Evolutionary conservation across 2,888 invertebrate species (phyloP), one percentile per base, ranked within the genome.

Genomic region (Lampropteryx suffumata): DNA sequence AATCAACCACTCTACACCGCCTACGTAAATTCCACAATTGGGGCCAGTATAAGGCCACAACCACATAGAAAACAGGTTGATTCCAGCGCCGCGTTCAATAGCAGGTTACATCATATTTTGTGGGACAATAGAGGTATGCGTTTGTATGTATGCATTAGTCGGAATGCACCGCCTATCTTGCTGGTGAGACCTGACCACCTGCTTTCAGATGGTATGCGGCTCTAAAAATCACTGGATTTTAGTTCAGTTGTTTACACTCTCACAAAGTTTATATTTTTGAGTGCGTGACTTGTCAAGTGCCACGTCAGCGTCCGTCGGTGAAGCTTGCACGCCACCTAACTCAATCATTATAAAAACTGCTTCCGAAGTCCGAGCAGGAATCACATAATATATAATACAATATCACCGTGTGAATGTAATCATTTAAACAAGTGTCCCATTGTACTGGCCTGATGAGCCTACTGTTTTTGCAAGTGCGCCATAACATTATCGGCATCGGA

Each of bases 201-300:
- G 47, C 34, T 42, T 48, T 30, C 14, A 29, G 10, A 21, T 2
- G 2, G 3, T 30, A 30, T 13, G 35, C n/a, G 27, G 49, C 43
- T 52, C 42, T 46, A 59, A 56, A 55, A 57, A 55, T 57, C 49
- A 57, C 55, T 45, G 53, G 49, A 50, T 44, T 32, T 39, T 51
- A 50, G 57, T 49, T 47, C 76, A 75, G 71, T 73, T 79, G 79
- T 75, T 71, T 63, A 65, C 72, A 71, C 73, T 79, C 75, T 71
- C 79, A 79, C 73, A 72, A 59, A 61, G 55, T 56, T 61, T 51
- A 41, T 60, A 53, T 71, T 73, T 70, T 71, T 59, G 62, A 79
- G 79, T 79, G 78, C 78, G 79, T 81, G 78, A 82, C 82, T 79
- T 69, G 74, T 71, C 73, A 76, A 75, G 72, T 62, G 65, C 72